Conservation (phyloP, 2,888 invertebrate species). For the Crematogaster levior region DNA sequence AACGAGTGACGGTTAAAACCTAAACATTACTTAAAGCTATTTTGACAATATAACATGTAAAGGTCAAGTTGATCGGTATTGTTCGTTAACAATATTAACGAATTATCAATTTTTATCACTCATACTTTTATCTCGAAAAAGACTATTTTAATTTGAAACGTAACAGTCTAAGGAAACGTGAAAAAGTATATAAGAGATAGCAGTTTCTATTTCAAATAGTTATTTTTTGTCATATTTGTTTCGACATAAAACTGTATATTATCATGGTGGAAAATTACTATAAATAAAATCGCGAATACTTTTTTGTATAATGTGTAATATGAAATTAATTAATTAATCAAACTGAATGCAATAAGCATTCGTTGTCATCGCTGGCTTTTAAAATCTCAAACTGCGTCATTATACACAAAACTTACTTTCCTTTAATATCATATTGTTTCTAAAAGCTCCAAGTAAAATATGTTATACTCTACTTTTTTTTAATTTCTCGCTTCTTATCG, state of each 20-base stretch:
- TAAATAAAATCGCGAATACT: background rate
- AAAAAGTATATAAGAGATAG: background rate
- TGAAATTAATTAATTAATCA: no score
- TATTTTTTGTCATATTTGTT: background rate
- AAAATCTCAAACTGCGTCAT: background rate
- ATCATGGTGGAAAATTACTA: background rate
- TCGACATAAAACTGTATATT: background rate
- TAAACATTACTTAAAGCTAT: no score
- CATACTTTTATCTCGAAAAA: no score
- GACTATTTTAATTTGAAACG: no score
- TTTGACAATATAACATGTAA: no score
- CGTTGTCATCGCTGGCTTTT: background rate
- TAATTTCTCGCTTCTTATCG: slow-evolving; percentile 9
- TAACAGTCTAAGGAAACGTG: no score
- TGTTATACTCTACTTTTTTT: background rate
- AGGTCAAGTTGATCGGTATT: no score
- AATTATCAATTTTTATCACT: no score
- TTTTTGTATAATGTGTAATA: background rate
- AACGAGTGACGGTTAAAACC: no score
- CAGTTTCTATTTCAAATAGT: background rate
- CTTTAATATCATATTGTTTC: background rate
- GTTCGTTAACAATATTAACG: no score
- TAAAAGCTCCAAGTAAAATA: background rate
- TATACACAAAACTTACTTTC: background rate
- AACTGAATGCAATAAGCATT: background rate